Conservation (phyloP, 2,797 vertebrate species). For the Acanthiza pusilla region DNA sequence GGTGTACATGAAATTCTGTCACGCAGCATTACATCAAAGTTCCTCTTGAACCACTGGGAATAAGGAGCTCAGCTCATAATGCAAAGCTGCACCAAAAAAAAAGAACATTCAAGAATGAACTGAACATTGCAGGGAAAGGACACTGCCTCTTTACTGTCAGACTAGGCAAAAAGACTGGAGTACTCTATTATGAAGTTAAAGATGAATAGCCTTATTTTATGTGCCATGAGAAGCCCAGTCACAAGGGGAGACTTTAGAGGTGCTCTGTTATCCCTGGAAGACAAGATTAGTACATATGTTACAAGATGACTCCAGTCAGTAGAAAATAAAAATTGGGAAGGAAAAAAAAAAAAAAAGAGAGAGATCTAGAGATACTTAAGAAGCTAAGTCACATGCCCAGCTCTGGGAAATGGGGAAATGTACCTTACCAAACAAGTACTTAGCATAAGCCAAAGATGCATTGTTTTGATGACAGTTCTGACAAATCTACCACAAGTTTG, state of each 20-base stretch:
- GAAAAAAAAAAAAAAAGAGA: accelerated
- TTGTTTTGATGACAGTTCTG: background rate
- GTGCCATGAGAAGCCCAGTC: background rate
- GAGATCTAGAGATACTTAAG: background rate
- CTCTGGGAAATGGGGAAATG: background rate
- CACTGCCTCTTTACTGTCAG: background rate
- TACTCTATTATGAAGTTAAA: background rate
- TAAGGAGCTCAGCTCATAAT: accelerated
- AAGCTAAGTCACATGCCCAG: background rate
- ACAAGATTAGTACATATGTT: background rate
- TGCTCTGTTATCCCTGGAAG: background rate
- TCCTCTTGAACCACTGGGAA: background rate
- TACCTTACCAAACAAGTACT: background rate
- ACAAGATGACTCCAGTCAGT: background rate
- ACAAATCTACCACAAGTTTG: background rate
- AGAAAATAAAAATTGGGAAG: background rate
- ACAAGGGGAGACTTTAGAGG: background rate
- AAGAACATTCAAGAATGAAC: background rate
- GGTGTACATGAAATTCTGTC: background rate
- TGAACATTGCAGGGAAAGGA: background rate
- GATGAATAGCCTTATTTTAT: background rate
- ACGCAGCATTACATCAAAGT: background rate
- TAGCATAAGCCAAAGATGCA: background rate
- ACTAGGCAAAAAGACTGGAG: background rate
- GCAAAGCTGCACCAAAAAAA: background rate